Evolutionary conservation across 2,888 invertebrate genomes (phyloP), one percentile per base, ranked within the genome.

Genomic region (Tanaodytes sp.): DNA sequence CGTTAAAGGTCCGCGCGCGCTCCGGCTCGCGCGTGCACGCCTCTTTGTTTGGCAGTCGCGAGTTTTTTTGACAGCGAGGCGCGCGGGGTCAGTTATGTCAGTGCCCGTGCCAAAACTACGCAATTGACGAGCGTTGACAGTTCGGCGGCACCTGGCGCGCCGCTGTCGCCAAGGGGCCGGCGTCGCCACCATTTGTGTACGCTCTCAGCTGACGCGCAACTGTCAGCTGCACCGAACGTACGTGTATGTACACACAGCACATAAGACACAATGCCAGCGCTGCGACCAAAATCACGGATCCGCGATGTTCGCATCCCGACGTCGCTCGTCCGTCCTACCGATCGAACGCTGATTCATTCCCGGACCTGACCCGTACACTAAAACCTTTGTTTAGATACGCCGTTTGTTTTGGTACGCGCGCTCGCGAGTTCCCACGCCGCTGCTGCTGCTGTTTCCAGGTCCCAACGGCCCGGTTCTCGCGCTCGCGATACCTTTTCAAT

Each of bases 131-230:
- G 27, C 43, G 46, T 36, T 27, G 43, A 42, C 51, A 52, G 23
- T 27, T 9, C 19, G 36, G 37, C 49, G 36, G 19, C 8, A 15
- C 48, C 48, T 33, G 48, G 48, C 30, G 9, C 49, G n/a, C 8
- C 36, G 16, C 57, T 57, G 45, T 57, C 45, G 57, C 27, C 73
- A 75, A 68, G 72, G 36, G 31, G 33, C 45, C 45, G 31, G 23
- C 52, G 16, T 40, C 55, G 54, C 61, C 48, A 64, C 69, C 73
- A 73, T 81, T 80, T 82, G 81, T 81, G 76, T 80, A 80, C 80
- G 78, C 78, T 78, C 82, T 79, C 82, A 82, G 82, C 82, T 82
- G 82, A 81, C 77, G 79, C 78, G 72, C 63, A 72, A 71, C 74
- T 75, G 79, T 81, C 80, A 81, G 80, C 80, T 81, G 81, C 80